Conservation (phyloP, 2,888 invertebrate species). For the Dendrolimus pini region DNA sequence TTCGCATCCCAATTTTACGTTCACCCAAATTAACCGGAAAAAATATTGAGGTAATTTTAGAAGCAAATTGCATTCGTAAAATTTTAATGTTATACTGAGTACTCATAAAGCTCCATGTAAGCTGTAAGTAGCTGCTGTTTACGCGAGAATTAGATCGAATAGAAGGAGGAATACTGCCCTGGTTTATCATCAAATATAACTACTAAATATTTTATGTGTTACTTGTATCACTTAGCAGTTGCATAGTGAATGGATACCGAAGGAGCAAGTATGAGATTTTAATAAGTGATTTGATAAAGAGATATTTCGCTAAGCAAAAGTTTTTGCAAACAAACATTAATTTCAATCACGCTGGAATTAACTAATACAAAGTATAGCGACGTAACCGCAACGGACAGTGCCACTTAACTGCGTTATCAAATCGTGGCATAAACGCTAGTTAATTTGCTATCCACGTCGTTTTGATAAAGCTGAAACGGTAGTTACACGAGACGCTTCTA, state of each 20-base stretch:
- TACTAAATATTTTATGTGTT: no score
- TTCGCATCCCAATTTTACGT: constrained; percentile 12
- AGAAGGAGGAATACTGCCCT: no score
- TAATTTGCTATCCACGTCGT: constrained; percentile 29
- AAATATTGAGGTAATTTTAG: constrained; percentile 22
- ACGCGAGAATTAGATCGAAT: no score
- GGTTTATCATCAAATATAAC: no score
- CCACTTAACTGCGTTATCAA: constrained; percentile 17
- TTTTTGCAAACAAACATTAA: no score
- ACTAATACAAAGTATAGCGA: constrained; percentile 8
- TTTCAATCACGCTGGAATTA: no score
- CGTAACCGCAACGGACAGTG: constrained; percentile 21
- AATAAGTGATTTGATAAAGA: no score
- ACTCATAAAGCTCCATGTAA: constrained; percentile 13
- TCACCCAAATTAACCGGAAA: constrained; percentile 22
- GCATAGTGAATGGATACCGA: no score
- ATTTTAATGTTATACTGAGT: constrained; percentile 19
- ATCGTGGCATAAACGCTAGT: constrained; percentile 24
- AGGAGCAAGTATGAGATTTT: no score
- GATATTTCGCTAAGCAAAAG: no score
- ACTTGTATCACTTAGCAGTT: no score
- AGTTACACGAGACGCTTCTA: constrained; percentile 18
- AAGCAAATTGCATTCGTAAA: constrained; percentile 26
- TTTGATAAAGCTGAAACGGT: constrained; percentile 35
- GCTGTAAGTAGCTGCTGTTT: no score